A percentile compares a stretch with the other conserved stretches of the same genome.
phyloP scores from a whole-genome alignment of 2,888 invertebrate genomes.

The Timema podura region DNA sequence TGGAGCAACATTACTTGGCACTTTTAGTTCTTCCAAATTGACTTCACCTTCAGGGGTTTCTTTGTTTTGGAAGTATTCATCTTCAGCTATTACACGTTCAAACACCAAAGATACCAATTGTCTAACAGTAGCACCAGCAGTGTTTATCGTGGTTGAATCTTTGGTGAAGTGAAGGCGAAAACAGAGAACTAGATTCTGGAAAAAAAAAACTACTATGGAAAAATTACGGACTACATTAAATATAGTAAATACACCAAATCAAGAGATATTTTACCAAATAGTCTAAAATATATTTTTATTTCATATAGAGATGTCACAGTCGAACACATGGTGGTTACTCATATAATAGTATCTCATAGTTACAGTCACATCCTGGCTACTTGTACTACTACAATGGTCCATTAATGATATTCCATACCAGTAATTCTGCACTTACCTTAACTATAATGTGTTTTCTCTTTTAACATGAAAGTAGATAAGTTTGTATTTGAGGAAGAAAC shows the following conservation, averaged over 20 bases:
- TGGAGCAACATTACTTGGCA: slow-evolving; percentile 70
- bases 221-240: no score
- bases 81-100: slow-evolving; percentile 76
- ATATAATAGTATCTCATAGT: background rate
- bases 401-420: no score
- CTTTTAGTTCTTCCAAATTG: slow-evolving; percentile 74
- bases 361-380: background rate
- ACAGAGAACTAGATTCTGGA: slow-evolving; percentile 87
- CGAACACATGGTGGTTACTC: background rate
- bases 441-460: no score
- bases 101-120: slow-evolving; percentile 91
- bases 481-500: no score
- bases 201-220: slow-evolving; percentile 30
- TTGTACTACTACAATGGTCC: no score
- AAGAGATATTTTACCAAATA: no score
- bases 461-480: no score
- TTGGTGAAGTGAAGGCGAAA: slow-evolving; percentile 95
- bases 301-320: background rate
- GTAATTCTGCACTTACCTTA: no score
- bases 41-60: slow-evolving; percentile 47
- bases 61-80: slow-evolving; percentile 49
- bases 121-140: slow-evolving; percentile 95
- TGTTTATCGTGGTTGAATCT: slow-evolving; percentile 92
- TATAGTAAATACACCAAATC: no score
- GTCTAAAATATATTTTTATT: no score